phyloP scores from a whole-genome alignment of 2,888 invertebrate genomes.

The Diogma glabrata region DNA sequence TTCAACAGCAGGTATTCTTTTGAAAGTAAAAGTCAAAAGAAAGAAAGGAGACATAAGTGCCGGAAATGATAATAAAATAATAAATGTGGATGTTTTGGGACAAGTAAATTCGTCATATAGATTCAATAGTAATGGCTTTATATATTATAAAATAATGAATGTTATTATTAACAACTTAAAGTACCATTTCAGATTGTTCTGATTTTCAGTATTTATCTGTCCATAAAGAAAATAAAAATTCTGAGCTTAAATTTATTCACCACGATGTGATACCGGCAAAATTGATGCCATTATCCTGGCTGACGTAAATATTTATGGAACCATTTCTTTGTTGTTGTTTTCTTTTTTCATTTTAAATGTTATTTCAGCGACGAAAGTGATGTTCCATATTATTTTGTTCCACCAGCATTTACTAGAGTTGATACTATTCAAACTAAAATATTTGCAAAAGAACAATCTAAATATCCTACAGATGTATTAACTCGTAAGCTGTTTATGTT shows the following conservation, averaged over 20 bases:
- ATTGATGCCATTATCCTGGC: slow-evolving; percentile 43
- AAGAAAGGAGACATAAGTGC: too few relatives aligned
- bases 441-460: slow-evolving; percentile 34
- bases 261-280: slow-evolving; percentile 48
- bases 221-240: slow-evolving; percentile 32
- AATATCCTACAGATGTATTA: too few relatives aligned
- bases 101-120: slow-evolving; percentile 26
- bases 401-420: slow-evolving; percentile 64
- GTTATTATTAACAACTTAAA: slow-evolving; percentile 4
- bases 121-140: slow-evolving; percentile 38
- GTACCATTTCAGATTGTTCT: slow-evolving; percentile 57
- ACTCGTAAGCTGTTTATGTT: too few relatives aligned
- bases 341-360: not conserved
- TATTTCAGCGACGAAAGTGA: slow-evolving; percentile 13
- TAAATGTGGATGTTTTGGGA: slow-evolving; percentile 27
- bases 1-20: slow-evolving; percentile 53
- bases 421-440: slow-evolving; percentile 45
- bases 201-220: slow-evolving; percentile 91
- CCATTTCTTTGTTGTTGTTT: not conserved
- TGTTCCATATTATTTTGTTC: slow-evolving; percentile 58
- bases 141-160: slow-evolving; percentile 32
- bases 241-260: slow-evolving; percentile 46
- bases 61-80: slow-evolving; percentile 27
- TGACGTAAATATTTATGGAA: slow-evolving; percentile 35
- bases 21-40: slow-evolving; percentile 57